These are phyloP conservation scores for Neogobius melanostomus DNA, from an alignment of 2,113 vertebrate genomes.

Conservation along the genomic window DNA sequence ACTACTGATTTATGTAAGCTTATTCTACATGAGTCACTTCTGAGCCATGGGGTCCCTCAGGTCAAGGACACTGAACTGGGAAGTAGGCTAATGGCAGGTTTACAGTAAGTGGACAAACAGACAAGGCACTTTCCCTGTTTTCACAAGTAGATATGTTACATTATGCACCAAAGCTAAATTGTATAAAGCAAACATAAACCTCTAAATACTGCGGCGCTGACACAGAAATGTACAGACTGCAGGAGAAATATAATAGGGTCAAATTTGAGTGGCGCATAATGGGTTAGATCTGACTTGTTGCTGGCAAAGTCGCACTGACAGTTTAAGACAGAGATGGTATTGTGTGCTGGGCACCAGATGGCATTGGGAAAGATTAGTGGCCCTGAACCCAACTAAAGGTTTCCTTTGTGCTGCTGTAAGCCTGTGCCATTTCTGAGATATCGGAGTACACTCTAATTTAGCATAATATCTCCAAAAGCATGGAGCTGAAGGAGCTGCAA, in stretches of 20 bases:
- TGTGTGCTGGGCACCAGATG: conserved; percentile 62
- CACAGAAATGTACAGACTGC: conserved; percentile 8
- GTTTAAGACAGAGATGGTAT: conserved; percentile 54
- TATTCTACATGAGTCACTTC: conserved; percentile 68
- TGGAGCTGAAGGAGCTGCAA: conserved; percentile 30
- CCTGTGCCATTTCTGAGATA: conserved; percentile 56
- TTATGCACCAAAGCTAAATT: conserved; percentile 14
- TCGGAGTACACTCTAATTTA: conserved; percentile 51
- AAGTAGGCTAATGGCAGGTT: conserved; percentile 18
- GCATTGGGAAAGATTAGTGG: conserved; percentile 55
- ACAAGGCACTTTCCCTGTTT: conserved; percentile 27
- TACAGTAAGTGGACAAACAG: conserved; percentile 25
- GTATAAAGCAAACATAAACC: background rate
- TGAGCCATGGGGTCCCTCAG: conserved; percentile 41
- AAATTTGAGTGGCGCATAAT: conserved; percentile 19
- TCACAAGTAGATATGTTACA: conserved; percentile 34
- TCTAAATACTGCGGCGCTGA: too few species aligned
- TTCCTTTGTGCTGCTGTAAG: conserved; percentile 53
- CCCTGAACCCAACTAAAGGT: conserved; percentile 46
- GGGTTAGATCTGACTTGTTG: conserved; percentile 36
- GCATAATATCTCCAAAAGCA: conserved; percentile 44
- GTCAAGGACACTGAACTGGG: conserved; percentile 41
- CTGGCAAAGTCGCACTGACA: conserved; percentile 27
- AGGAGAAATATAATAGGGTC: conserved; percentile 23
- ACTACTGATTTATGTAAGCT: conserved; percentile 74